Percentiles rank a stretch among this genome's conserved stretches.
phyloP scores from a whole-genome alignment of 2,888 invertebrate species.

The Allacma fusca region DNA sequence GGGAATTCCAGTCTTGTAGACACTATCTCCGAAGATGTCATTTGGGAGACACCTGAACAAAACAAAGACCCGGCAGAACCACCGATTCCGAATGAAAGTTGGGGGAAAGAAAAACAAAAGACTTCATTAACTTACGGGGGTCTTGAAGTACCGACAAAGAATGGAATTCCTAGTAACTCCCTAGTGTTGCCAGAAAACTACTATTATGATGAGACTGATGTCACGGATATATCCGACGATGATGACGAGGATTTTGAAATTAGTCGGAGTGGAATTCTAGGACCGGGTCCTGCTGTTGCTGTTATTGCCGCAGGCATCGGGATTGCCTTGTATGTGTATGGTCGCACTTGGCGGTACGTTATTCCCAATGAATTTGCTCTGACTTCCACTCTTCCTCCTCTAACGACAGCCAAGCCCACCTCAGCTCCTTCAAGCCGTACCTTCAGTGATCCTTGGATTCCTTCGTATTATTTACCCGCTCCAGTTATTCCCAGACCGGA shows the following conservation, averaged over 20 bases:
- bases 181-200: background rate
- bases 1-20: background rate
- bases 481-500: background rate
- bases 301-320: constrained; percentile 37
- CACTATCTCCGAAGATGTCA: background rate
- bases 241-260: background rate
- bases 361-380: constrained; percentile 29
- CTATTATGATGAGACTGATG: background rate
- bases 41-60: background rate
- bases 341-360: constrained; percentile 28
- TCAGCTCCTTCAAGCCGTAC: background rate
- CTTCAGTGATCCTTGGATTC: background rate
- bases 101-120: background rate
- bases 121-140: background rate
- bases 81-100: background rate
- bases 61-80: background rate
- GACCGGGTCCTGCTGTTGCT: constrained; percentile 24
- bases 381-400: constrained; percentile 1
- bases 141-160: background rate
- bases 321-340: constrained; percentile 30
- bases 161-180: background rate
- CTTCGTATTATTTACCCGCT: background rate
- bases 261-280: constrained; percentile 1
- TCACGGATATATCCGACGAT: background rate
- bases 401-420: background rate